Evolutionary conservation across 1,140 invertebrate species (phyloP).

Genomic region (Scaptodrosophila lebanonensis): DNA sequence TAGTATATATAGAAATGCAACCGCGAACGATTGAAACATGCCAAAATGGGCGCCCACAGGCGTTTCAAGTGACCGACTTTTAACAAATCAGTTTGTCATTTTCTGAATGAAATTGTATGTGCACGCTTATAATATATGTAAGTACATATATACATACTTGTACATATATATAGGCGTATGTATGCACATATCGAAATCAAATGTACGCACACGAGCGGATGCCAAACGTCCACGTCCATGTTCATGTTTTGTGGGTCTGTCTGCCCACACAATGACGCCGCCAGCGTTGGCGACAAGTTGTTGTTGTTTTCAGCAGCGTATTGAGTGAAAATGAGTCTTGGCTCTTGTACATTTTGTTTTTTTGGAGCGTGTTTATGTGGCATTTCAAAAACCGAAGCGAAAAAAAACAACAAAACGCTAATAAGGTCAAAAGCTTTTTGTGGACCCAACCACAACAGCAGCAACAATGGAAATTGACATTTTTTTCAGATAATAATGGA

Average conservation of each 20-base stretch:
- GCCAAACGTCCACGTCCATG: conserved; percentile 34
- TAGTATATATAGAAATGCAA: conserved; percentile 40
- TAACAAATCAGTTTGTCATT: conserved; percentile 65
- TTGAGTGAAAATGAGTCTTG: conserved; percentile 73
- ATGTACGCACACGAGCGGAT: conserved; percentile 44
- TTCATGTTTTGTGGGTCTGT: conserved; percentile 37
- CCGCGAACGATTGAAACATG: conserved; percentile 39
- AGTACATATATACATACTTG: no score
- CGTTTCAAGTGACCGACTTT: conserved; percentile 55
- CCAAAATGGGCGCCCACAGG: conserved; percentile 58
- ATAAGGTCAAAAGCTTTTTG: conserved; percentile 59
- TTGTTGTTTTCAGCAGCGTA: conserved; percentile 24
- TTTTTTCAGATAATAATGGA: conserved; percentile 57
- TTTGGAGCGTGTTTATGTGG: conserved; percentile 60
- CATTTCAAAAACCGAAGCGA: conserved; percentile 49
- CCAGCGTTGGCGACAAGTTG: conserved; percentile 34
- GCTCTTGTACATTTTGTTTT: conserved; percentile 67
- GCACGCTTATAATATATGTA: not conserved
- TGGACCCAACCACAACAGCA: conserved; percentile 6
- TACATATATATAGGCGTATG: not conserved
- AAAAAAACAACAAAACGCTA: no score
- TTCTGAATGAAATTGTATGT: conserved; percentile 43
- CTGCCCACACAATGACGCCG: conserved; percentile 42
- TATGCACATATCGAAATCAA: conserved; percentile 36
- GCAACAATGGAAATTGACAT: conserved; percentile 57